Percentiles rank a stretch among this genome's conserved stretches.
Evolutionary conservation across 2,888 invertebrate genomes (phyloP).

Genomic region (Lasioglossum malachurum): DNA sequence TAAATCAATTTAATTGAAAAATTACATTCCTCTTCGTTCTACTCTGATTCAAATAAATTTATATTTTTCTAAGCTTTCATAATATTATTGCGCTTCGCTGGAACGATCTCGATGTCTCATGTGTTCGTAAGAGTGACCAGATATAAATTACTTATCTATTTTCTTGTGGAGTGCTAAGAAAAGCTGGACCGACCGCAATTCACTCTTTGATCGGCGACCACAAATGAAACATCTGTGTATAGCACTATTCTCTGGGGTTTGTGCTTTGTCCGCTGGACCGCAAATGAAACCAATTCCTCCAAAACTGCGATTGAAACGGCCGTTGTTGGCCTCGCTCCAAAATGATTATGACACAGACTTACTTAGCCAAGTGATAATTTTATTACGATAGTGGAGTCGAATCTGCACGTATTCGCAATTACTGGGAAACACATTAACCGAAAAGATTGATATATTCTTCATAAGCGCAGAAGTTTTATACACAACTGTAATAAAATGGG

Average conservation of each 20-base stretch:
- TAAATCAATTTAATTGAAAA: too few relatives aligned
- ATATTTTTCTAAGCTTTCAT: too few relatives aligned
- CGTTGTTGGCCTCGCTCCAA: slow-evolving; percentile 35
- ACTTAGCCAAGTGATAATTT: slow-evolving; percentile 31
- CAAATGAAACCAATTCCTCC: slow-evolving; percentile 56
- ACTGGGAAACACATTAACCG: neutral
- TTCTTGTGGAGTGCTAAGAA: slow-evolving; percentile 4
- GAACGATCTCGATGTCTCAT: neutral
- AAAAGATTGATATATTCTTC: neutral
- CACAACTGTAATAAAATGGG: neutral
- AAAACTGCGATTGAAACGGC: slow-evolving; percentile 47
- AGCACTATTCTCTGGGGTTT: slow-evolving; percentile 30
- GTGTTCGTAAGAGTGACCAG: neutral
- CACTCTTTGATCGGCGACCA: slow-evolving; percentile 21
- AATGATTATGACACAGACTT: slow-evolving; percentile 44
- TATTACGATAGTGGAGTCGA: neutral
- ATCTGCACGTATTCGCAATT: neutral
- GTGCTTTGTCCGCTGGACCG: slow-evolving; percentile 42
- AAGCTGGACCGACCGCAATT: slow-evolving; percentile 19
- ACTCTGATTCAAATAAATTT: too few relatives aligned
- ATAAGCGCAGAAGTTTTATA: neutral
- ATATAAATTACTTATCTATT: neutral
- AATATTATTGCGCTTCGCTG: too few relatives aligned
- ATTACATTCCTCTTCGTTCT: too few relatives aligned
- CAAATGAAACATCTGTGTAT: slow-evolving; percentile 49